These are phyloP conservation scores for Hypselothyrea guttata DNA, from an alignment of 2,888 invertebrate species.

Conservation along the genomic window DNA sequence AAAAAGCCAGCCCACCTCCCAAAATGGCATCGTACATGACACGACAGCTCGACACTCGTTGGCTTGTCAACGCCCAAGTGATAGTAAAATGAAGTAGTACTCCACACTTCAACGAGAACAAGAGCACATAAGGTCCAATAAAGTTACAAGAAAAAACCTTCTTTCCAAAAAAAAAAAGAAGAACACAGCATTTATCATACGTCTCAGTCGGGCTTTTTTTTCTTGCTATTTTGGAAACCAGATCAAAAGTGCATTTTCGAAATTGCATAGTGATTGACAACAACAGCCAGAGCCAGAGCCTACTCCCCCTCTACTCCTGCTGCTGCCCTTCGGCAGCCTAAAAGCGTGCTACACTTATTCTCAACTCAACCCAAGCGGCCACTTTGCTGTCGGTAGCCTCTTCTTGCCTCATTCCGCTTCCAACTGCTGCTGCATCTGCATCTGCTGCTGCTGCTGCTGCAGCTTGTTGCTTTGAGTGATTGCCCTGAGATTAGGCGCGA, in stretches of 20 bases:
- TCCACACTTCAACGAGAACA: not conserved
- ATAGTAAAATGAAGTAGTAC: conserved; percentile 68
- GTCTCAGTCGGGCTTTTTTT: conserved; percentile 15
- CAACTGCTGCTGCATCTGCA: conserved; percentile 14
- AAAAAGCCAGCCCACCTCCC: conserved; percentile 6
- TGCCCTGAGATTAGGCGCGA: conserved; percentile 72
- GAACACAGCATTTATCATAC: conserved; percentile 59
- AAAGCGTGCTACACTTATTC: conserved; percentile 70
- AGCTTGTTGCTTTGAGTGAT: conserved; percentile 67
- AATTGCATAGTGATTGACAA: conserved; percentile 78
- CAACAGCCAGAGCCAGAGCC: conserved; percentile 24
- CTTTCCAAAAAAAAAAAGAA: conserved; percentile 11
- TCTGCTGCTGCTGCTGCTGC: conserved; percentile 39
- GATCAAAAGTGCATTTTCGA: conserved; percentile 65
- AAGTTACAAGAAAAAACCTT: conserved; percentile 14
- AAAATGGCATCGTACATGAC: conserved; percentile 33
- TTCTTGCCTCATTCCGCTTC: not conserved
- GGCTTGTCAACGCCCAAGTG: conserved; percentile 62
- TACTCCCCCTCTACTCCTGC: conserved; percentile 17
- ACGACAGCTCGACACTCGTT: conserved; percentile 59
- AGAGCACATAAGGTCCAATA: conserved; percentile 9
- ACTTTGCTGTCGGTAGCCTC: conserved; percentile 53
- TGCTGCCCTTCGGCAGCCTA: conserved; percentile 38
- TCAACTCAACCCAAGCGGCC: conserved; percentile 62
- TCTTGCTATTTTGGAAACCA: conserved; percentile 24